Conservation (phyloP, 2,797 vertebrate genomes). For the Cirrhinus mrigala region DNA sequence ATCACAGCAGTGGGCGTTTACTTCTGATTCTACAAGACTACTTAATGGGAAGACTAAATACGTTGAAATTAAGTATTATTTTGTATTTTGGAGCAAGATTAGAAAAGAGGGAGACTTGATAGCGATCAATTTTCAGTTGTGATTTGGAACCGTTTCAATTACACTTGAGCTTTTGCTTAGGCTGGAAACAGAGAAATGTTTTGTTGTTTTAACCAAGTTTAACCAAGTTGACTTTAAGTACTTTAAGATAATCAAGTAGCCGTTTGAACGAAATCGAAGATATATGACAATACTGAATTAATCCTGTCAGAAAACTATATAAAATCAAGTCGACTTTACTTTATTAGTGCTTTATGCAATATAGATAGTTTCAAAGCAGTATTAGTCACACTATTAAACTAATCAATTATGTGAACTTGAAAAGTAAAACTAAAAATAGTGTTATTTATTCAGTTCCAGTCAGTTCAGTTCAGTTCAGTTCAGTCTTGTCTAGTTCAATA, state of each 20-base stretch:
- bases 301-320: no score
- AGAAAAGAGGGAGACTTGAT: neutral
- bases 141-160: neutral
- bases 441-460: neutral
- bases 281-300: no score
- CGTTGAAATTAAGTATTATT: neutral
- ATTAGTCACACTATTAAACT: neutral
- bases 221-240: no score
- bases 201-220: no score
- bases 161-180: neutral
- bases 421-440: neutral
- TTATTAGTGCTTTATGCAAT: neutral
- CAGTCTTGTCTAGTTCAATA: neutral
- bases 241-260: no score
- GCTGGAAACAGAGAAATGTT: neutral
- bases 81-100: neutral
- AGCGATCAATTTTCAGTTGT: neutral
- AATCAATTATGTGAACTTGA: neutral
- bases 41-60: neutral
- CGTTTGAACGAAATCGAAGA: no score
- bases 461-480: neutral
- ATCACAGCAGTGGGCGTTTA: no score
- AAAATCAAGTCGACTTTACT: neutral
- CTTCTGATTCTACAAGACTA: no score
- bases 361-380: neutral